Conservation (phyloP, 2,888 invertebrate genomes). For the Amphipoea lucens region DNA sequence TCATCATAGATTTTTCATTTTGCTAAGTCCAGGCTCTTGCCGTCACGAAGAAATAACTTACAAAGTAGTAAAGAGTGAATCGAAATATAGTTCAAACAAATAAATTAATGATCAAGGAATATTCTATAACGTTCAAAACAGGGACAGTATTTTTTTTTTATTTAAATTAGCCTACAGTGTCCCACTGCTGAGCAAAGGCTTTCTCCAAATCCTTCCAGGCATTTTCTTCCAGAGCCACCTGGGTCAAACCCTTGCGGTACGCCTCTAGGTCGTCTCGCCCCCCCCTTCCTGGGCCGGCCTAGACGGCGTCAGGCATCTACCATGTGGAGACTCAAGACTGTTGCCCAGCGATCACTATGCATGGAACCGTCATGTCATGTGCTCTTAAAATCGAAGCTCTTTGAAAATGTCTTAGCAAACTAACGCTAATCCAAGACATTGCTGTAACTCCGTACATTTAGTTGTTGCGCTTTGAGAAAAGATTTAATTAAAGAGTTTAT, state of each 20-base stretch:
- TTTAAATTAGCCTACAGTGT: neutral
- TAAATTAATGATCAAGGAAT: too few species aligned
- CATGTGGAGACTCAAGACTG: neutral
- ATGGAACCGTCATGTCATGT: neutral
- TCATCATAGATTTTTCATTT: too few species aligned
- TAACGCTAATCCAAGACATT: neutral
- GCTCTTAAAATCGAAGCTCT: neutral
- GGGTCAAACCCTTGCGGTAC: neutral
- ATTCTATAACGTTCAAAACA: neutral
- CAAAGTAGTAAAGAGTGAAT: neutral
- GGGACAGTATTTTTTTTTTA: too few species aligned
- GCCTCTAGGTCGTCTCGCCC: neutral
- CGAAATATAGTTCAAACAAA: neutral
- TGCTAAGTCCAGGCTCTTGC: neutral
- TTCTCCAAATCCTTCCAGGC: neutral
- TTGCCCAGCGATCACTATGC: neutral
- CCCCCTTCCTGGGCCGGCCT: neutral
- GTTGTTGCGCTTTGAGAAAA: neutral
- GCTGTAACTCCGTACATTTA: neutral
- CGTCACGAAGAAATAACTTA: neutral
- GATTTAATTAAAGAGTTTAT: neutral
- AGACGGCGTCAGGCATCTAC: neutral
- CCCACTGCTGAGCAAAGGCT: neutral
- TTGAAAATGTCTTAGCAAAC: conserved; percentile 1
- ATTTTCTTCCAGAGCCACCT: neutral